Base-by-base conservation (phyloP, 2,797 vertebrate genomes). In the Calcarius lapponicus region DNA sequence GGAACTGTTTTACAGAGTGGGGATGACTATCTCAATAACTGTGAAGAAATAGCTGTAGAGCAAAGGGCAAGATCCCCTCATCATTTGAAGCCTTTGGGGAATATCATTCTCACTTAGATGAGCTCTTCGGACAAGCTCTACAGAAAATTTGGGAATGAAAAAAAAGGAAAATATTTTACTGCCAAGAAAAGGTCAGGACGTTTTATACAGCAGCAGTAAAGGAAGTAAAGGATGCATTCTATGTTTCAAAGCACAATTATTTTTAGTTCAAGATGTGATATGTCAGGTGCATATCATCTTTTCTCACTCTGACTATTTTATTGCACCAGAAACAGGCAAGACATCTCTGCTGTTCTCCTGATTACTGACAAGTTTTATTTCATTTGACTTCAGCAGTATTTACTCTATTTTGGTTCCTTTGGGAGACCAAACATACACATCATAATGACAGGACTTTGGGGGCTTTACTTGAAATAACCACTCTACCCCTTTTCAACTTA, bases 21-120 rank as follows among this genome's bases (percentile, higher is more conserved):
- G 50, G 72, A 84, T 5, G 14, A 92, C 79, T 62, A 42, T 84
- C 66, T 87, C 92, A 91, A 71, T 95, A 96, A 90, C 81, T 84
- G 34, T 76, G 88, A 94, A 93, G 76, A 69, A 92, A 89, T 81
- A 92, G 66, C 65, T 89, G 42, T 65, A 84, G 78, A 92, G 74
- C 56, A 96, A 94, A 95, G 91, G 95, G 65, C 72, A 93, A 94
- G 81, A 91, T 65, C 58, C 28, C 93, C 48, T 93, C 58, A 95
- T 94, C 65, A 84, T 94, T 95, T 80, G 17, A 66, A 86, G 50
- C 79, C 70, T 81, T 90, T 86, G 57, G 71, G 82, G 88, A 94
- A 85, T 81, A 95, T 88, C 31, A 86, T 62, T 96, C 84, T 95
- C 80, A 88, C 88, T 96, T 91, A 91, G 54, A 95, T 79, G 80